A percentile compares a stretch with the other conserved stretches of the same genome.
Evolutionary conservation across 2,888 invertebrate genomes (phyloP).

Genomic region (Philhelius pedissequus): DNA sequence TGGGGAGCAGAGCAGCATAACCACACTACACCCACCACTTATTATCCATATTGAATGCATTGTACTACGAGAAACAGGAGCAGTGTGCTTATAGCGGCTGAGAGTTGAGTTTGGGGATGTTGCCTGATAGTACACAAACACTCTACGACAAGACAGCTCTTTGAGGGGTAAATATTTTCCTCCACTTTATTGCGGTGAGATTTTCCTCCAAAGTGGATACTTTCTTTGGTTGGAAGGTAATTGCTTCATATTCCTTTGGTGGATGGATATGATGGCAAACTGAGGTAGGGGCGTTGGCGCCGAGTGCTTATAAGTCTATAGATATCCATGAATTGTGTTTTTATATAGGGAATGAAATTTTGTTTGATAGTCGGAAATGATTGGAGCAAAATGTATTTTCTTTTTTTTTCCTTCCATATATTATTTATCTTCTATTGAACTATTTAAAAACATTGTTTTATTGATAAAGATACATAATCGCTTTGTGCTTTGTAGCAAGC

Average conservation of each 20-base stretch:
- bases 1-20: neutral
- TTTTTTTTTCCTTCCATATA: too few relatives aligned
- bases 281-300: neutral
- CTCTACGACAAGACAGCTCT: conserved; percentile 31
- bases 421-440: too few relatives aligned
- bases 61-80: conserved; percentile 43
- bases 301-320: neutral
- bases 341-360: conserved; percentile 42
- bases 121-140: conserved; percentile 66
- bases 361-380: neutral
- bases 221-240: conserved; percentile 52
- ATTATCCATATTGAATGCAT: conserved; percentile 39
- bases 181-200: conserved; percentile 66
- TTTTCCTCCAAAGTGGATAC: conserved; percentile 56
- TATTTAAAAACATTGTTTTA: too few relatives aligned
- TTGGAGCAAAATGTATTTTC: neutral
- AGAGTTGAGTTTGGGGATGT: conserved; percentile 38
- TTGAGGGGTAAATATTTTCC: conserved; percentile 66
- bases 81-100: conserved; percentile 39
- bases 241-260: conserved; percentile 46
- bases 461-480: too few relatives aligned
- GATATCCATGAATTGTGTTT: conserved; percentile 37
- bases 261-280: neutral
- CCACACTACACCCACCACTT: conserved; percentile 4
- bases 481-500: too few relatives aligned